Evolutionary conservation across 2,797 vertebrate species (phyloP).

Genomic region (Peromyscus melanophrys): DNA sequence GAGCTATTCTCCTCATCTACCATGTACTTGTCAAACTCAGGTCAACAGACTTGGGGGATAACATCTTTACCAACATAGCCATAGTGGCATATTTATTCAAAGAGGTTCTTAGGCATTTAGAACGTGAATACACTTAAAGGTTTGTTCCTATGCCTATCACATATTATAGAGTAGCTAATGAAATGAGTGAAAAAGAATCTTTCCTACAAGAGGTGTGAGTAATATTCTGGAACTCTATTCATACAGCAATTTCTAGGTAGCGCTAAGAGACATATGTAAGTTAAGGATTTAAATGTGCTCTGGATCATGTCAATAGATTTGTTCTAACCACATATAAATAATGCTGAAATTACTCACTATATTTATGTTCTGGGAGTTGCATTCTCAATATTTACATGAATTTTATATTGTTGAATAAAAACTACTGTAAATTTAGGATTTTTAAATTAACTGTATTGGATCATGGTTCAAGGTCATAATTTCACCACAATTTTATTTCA

Average conservation of each 20-base stretch:
- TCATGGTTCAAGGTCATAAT: not conserved
- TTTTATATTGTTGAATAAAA: not conserved
- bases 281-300: not conserved
- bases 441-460: not conserved
- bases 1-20: not conserved
- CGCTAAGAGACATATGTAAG: not conserved
- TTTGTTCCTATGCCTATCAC: not conserved
- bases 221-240: not conserved
- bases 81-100: not conserved
- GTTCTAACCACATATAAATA: not conserved
- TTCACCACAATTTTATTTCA: not conserved
- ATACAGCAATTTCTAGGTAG: not conserved
- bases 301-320: not conserved
- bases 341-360: not conserved
- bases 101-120: not conserved
- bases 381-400: not conserved
- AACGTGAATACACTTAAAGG: not conserved
- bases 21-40: not conserved
- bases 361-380: not conserved
- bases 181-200: accelerated
- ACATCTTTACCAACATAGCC: not conserved
- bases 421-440: not conserved
- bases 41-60: not conserved
- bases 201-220: not conserved
- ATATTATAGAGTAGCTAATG: not conserved